These are phyloP conservation scores for Matsumurasca onukii DNA, from an alignment of 1,140 invertebrate species.

Conservation along the genomic window DNA sequence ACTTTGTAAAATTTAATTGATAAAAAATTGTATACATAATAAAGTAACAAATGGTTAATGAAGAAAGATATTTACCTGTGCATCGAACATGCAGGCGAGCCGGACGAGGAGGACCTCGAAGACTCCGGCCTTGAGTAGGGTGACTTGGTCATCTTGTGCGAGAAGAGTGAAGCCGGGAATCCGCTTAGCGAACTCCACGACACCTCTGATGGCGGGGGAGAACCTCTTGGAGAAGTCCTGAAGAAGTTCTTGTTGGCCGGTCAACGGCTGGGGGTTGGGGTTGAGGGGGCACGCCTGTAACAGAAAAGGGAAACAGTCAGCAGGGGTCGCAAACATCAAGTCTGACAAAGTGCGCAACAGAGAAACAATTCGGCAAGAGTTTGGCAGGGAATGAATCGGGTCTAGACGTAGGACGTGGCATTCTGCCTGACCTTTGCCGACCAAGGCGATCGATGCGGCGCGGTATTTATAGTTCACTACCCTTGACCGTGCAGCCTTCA, in stretches of 20 bases:
- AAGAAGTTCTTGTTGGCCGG: slow-evolving; percentile 72
- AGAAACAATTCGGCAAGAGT: background rate
- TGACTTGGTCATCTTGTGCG: slow-evolving; percentile 95
- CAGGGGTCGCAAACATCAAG: background rate
- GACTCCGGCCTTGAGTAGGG: slow-evolving; percentile 91
- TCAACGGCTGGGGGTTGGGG: slow-evolving; percentile 82
- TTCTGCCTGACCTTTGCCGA: slow-evolving; percentile 21
- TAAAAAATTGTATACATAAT: background rate
- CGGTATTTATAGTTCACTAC: slow-evolving; percentile 25
- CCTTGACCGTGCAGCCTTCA: slow-evolving; percentile 15
- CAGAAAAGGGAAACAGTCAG: slow-evolving; percentile 49
- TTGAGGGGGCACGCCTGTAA: slow-evolving; percentile 93
- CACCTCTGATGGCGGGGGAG: slow-evolving; percentile 92
- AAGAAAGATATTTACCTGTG: slow-evolving; percentile 52
- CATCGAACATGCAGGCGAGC: slow-evolving; percentile 91
- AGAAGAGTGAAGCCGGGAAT: slow-evolving; percentile 95
- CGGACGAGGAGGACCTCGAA: slow-evolving; percentile 93
- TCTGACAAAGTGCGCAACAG: no score
- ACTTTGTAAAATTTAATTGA: background rate
- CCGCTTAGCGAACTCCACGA: slow-evolving; percentile 96
- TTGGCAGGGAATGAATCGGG: slow-evolving; percentile 21
- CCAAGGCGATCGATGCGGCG: slow-evolving; percentile 27
- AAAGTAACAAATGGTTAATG: background rate
- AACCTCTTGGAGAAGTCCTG: slow-evolving; percentile 93
- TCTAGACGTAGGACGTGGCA: slow-evolving; percentile 24